A percentile compares a stretch with the other conserved stretches of the same genome.
Evolutionary conservation across 2,797 vertebrate genomes (phyloP).

Genomic region (Knipowitschia caucasica): DNA sequence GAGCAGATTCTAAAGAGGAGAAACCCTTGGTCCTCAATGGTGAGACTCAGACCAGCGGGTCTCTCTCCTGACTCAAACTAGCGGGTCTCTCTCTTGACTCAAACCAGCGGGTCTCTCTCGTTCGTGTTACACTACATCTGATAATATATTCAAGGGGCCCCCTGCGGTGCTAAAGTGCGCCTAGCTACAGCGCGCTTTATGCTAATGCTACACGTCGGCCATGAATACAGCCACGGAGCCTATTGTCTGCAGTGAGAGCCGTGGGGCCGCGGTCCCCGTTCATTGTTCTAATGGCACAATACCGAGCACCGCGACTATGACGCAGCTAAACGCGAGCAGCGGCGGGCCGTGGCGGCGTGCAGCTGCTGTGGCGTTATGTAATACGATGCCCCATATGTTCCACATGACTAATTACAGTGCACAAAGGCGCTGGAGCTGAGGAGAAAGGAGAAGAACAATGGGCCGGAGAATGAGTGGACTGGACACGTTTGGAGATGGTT

Average conservation of each 20-base stretch:
- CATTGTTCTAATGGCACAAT: constrained; percentile 33
- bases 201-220: constrained; percentile 14
- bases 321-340: constrained; percentile 38
- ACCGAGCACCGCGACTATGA: constrained; percentile 24
- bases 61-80: too few relatives aligned
- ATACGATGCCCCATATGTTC: constrained; percentile 66
- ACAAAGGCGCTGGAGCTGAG: constrained; percentile 35
- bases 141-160: neutral
- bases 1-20: too few relatives aligned
- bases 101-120: too few relatives aligned
- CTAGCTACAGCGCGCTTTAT: constrained; percentile 8
- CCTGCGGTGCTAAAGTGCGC: neutral
- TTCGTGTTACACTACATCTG: neutral
- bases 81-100: too few relatives aligned
- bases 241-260: constrained; percentile 36
- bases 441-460: constrained; percentile 42
- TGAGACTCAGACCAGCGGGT: too few relatives aligned
- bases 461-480: constrained; percentile 27
- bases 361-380: constrained; percentile 65
- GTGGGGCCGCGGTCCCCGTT: constrained; percentile 25
- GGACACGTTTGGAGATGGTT: constrained; percentile 26
- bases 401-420: constrained; percentile 60
- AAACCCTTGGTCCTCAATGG: too few relatives aligned
- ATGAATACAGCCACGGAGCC: constrained; percentile 22
- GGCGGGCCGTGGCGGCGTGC: too few relatives aligned